phyloP scores from a whole-genome alignment of 1,140 invertebrate species.

The Campoletis sonorensis region DNA sequence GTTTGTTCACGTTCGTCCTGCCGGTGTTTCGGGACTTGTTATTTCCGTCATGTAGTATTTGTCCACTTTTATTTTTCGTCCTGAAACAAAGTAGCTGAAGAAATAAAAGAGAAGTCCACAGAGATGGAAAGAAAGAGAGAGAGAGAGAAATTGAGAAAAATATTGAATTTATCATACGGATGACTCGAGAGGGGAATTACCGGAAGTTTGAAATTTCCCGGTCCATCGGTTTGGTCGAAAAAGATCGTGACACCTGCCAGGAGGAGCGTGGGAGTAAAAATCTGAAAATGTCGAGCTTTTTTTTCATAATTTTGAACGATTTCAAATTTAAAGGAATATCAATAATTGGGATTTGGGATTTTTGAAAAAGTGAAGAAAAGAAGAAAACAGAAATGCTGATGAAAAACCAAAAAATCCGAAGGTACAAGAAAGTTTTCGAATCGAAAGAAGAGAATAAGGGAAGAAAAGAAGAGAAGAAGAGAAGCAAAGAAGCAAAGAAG shows the following conservation, averaged over 20 bases:
- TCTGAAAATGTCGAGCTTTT: neutral
- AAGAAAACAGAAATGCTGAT: too few species aligned
- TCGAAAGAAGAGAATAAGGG: too few species aligned
- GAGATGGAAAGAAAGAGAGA: neutral
- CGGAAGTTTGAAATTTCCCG: slow-evolving; percentile 29
- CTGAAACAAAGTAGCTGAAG: too few species aligned
- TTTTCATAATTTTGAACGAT: neutral
- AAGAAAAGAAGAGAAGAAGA: too few species aligned
- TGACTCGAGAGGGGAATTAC: neutral
- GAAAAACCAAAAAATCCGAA: too few species aligned
- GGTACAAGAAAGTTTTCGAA: too few species aligned
- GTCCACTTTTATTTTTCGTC: neutral
- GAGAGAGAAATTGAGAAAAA: neutral
- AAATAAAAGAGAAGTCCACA: too few species aligned
- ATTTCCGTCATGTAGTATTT: slow-evolving; percentile 5
- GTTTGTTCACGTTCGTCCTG: neutral
- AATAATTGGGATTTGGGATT: too few species aligned
- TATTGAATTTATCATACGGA: slow-evolving; percentile 13
- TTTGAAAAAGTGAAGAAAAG: too few species aligned
- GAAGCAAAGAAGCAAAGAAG: too few species aligned
- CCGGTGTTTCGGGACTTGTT: neutral
- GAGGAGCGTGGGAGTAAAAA: neutral
- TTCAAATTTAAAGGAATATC: too few species aligned
- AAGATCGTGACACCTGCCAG: neutral
- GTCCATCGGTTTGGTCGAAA: neutral